Conservation (phyloP, 2,888 invertebrate genomes). For the Amorpha juglandis region DNA sequence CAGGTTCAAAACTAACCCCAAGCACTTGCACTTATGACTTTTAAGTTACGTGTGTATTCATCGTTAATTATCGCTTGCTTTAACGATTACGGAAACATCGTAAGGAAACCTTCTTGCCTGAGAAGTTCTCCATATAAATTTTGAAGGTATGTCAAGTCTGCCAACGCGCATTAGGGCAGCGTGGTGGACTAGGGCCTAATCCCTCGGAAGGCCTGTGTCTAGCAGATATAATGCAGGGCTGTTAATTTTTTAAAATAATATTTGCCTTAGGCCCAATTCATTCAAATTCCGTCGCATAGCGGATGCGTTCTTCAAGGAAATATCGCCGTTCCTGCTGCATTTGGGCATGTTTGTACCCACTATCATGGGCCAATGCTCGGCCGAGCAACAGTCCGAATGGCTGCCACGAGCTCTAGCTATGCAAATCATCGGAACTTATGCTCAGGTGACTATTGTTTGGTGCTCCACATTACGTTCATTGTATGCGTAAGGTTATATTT, state of each 20-base stretch:
- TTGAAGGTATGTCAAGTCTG: too few species aligned
- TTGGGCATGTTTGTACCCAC: slow-evolving; percentile 96
- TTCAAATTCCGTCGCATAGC: slow-evolving; percentile 58
- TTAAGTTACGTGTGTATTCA: too few species aligned
- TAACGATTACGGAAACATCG: too few species aligned
- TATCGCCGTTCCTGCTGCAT: slow-evolving; percentile 90
- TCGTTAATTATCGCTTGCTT: too few species aligned
- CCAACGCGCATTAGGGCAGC: too few species aligned
- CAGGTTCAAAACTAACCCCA: too few species aligned
- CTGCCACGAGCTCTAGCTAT: slow-evolving; percentile 90
- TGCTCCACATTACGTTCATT: too few species aligned
- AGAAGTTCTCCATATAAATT: too few species aligned
- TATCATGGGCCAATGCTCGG: slow-evolving; percentile 93
- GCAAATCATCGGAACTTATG: slow-evolving; percentile 96
- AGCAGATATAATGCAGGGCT: background rate
- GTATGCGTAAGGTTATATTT: background rate
- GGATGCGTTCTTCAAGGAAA: slow-evolving; percentile 87
- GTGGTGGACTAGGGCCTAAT: too few species aligned
- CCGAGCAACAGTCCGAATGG: slow-evolving; percentile 94
- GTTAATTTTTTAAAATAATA: background rate
- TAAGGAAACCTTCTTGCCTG: too few species aligned
- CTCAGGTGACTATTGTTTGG: slow-evolving; percentile 85
- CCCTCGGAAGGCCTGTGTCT: too few species aligned
- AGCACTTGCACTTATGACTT: too few species aligned
- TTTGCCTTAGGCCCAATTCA: slow-evolving; percentile 44